These are phyloP conservation scores for Abrostola triplasia DNA, from an alignment of 2,888 invertebrate species.

Conservation along the genomic window DNA sequence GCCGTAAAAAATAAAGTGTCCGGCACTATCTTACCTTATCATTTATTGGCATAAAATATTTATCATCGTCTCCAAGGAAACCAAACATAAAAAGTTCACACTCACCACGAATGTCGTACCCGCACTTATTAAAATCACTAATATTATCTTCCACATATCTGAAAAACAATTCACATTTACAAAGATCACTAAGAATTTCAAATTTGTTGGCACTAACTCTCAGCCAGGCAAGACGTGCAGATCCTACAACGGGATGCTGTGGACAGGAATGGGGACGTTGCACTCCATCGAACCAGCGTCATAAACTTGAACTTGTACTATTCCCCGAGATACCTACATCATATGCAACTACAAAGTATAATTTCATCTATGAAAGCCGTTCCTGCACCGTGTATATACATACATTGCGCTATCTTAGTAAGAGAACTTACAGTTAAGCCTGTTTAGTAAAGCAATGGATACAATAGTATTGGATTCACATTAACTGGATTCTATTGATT, in stretches of 20 bases:
- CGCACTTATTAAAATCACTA: constrained; percentile 41
- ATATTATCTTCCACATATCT: constrained; percentile 48
- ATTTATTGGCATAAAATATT: not conserved
- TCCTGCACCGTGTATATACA: not conserved
- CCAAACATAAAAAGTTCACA: constrained; percentile 18
- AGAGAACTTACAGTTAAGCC: not conserved
- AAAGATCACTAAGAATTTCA: not conserved
- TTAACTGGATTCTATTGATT: too few relatives aligned
- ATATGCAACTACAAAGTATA: constrained; percentile 5
- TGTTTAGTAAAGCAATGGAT: not conserved
- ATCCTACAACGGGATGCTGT: constrained; percentile 64
- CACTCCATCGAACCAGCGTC: constrained; percentile 62
- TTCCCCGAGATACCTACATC: constrained; percentile 39
- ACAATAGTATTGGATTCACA: not conserved
- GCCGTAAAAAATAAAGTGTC: too few relatives aligned
- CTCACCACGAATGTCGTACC: constrained; percentile 44
- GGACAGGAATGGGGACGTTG: constrained; percentile 76
- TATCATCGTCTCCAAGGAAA: not conserved
- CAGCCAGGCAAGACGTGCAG: constrained; percentile 49
- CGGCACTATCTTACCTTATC: too few relatives aligned
- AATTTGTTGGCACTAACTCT: constrained; percentile 11
- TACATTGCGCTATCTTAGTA: constrained; percentile 10
- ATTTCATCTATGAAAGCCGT: constrained; percentile 8
- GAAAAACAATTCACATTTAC: not conserved
- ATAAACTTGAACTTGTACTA: constrained; percentile 58